These are phyloP conservation scores for Selene dorsalis DNA, from an alignment of 2,797 vertebrate species.

Conservation along the genomic window DNA sequence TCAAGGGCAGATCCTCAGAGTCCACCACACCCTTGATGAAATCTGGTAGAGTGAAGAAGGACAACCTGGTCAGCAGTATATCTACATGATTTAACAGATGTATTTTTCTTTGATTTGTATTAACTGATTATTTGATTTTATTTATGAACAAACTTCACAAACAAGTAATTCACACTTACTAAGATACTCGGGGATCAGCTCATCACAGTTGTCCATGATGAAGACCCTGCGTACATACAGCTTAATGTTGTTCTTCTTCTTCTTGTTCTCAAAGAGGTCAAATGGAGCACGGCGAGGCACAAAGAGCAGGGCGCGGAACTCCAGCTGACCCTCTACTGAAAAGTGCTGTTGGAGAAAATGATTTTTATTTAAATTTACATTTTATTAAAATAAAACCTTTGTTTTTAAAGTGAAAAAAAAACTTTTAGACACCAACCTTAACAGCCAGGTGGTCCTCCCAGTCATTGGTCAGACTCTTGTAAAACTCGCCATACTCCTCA, in stretches of 20 bases:
- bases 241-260: conserved; percentile 96
- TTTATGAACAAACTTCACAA: neutral
- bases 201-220: conserved; percentile 99
- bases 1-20: conserved; percentile 94
- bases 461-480: conserved; percentile 96
- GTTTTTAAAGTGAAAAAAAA: no score
- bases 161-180: conserved; percentile 76
- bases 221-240: conserved; percentile 96
- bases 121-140: neutral
- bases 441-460: conserved; percentile 98
- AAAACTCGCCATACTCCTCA: conserved; percentile 95
- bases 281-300: conserved; percentile 91
- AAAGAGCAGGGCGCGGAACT: conserved; percentile 93
- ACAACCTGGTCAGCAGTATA: conserved; percentile 7
- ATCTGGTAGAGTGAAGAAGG: conserved; percentile 77
- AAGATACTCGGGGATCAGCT: conserved; percentile 95
- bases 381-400: neutral
- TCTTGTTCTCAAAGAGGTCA: conserved; percentile 93
- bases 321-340: conserved; percentile 90
- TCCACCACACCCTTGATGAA: conserved; percentile 96
- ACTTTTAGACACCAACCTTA: conserved; percentile 80
- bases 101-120: neutral
- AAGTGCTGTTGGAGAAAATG: conserved; percentile 76
- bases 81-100: neutral
- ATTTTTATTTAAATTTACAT: neutral